phyloP scores from a whole-genome alignment of 64 coral and sea anemone genomes.

The Montipora foliosa region DNA sequence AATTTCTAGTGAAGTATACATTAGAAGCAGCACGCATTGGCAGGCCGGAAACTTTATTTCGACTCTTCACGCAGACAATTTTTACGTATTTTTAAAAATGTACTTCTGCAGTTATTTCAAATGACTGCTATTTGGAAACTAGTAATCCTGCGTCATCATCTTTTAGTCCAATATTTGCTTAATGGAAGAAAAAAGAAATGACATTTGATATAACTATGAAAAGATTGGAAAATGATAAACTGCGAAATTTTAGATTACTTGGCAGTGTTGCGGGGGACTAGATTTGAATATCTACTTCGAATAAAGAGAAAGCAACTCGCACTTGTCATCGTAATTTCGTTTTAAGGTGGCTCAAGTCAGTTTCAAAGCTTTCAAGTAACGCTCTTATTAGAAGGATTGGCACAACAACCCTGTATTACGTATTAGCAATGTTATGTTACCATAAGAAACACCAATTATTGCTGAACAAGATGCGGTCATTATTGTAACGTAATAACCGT shows the following conservation, averaged over 20 bases:
- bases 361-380: too few relatives aligned
- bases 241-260: neutral
- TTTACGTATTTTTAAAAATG: neutral
- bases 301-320: too few relatives aligned
- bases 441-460: too few relatives aligned
- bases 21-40: neutral
- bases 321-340: too few relatives aligned
- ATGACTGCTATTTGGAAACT: neutral
- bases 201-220: neutral
- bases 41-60: neutral
- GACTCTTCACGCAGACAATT: neutral
- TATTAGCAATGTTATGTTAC: too few relatives aligned
- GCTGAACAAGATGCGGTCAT: too few relatives aligned
- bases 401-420: too few relatives aligned
- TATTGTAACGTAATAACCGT: too few relatives aligned
- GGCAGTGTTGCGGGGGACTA: too few relatives aligned
- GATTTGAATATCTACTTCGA: too few relatives aligned
- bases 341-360: too few relatives aligned
- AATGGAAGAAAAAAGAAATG: neutral
- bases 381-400: too few relatives aligned
- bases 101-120: neutral
- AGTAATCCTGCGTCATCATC: neutral
- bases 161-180: neutral
- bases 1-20: neutral
- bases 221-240: neutral